These are phyloP conservation scores for Xiphophorus couchianus DNA, from an alignment of 2,113 vertebrate genomes.

Conservation along the genomic window DNA sequence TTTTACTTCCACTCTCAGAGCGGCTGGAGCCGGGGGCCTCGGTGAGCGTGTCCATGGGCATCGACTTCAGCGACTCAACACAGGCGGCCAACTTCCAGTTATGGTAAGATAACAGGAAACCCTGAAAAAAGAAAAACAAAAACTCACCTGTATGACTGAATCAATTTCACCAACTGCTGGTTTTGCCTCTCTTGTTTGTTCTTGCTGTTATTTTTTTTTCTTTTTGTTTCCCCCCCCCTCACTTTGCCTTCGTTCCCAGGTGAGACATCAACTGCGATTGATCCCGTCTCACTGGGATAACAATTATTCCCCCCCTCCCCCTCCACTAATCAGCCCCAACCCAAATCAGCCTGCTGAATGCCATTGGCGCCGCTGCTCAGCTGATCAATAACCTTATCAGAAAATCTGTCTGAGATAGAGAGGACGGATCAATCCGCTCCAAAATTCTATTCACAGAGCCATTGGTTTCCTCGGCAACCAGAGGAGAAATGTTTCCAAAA, in stretches of 20 bases:
- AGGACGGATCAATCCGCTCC: slow-evolving; percentile 84
- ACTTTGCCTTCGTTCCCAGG: slow-evolving; percentile 82
- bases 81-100: slow-evolving; percentile 94
- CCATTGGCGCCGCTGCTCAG: slow-evolving; percentile 85
- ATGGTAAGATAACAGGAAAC: slow-evolving; percentile 84
- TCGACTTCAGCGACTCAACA: slow-evolving; percentile 97
- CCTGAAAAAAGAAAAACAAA: not conserved
- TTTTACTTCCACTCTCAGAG: slow-evolving; percentile 76
- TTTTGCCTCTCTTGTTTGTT: slow-evolving; percentile 69
- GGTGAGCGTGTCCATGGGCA: slow-evolving; percentile 88
- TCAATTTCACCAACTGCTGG: not conserved
- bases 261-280: slow-evolving; percentile 92
- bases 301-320: slow-evolving; percentile 88
- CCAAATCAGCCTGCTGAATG: slow-evolving; percentile 93
- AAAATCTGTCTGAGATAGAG: slow-evolving; percentile 84
- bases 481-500: slow-evolving; percentile 52
- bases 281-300: slow-evolving; percentile 93
- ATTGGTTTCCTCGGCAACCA: slow-evolving; percentile 84
- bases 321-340: slow-evolving; percentile 90
- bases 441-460: slow-evolving; percentile 85
- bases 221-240: slow-evolving; percentile 63
- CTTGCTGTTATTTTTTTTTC: slow-evolving; percentile 24
- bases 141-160: slow-evolving; percentile 18
- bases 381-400: slow-evolving; percentile 93
- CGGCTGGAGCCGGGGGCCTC: slow-evolving; percentile 88